Percentiles rank a stretch among this genome's conserved stretches.
phyloP scores from a whole-genome alignment of 2,888 invertebrate genomes.

The Axea sp. region DNA sequence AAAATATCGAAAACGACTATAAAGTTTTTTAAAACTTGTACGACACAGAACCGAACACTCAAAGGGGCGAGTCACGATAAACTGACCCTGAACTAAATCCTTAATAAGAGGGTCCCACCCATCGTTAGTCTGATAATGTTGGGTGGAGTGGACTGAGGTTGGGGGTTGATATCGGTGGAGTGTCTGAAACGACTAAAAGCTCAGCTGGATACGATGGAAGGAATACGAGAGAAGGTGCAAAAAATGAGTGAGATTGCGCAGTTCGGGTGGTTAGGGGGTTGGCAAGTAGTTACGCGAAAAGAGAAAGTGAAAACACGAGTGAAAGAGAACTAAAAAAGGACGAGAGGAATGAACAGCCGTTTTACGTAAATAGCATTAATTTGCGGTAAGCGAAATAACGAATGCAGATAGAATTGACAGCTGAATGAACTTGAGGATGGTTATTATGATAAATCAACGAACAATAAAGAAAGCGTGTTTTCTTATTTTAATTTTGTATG shows the following conservation, averaged over 20 bases:
- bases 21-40: too few species aligned
- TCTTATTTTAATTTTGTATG: too few species aligned
- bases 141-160: conserved; percentile 68
- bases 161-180: conserved; percentile 63
- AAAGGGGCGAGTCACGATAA: conserved; percentile 65
- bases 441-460: too few species aligned
- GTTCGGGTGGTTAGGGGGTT: background rate
- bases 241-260: conserved; percentile 25
- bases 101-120: conserved; percentile 45
- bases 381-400: too few species aligned
- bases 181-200: conserved; percentile 38
- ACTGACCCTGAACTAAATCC: conserved; percentile 61
- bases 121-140: conserved; percentile 36
- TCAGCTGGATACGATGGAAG: conserved; percentile 25
- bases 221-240: conserved; percentile 18
- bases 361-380: too few species aligned
- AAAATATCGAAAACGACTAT: too few species aligned
- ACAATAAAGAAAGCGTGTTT: too few species aligned
- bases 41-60: conserved; percentile 44
- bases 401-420: too few species aligned
- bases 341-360: too few species aligned
- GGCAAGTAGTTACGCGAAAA: too few species aligned
- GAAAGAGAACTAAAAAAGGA: too few species aligned
- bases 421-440: too few species aligned
- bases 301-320: background rate